Evolutionary conservation across 2,888 invertebrate species (phyloP).

Genomic region (Drosophila robusta): DNA sequence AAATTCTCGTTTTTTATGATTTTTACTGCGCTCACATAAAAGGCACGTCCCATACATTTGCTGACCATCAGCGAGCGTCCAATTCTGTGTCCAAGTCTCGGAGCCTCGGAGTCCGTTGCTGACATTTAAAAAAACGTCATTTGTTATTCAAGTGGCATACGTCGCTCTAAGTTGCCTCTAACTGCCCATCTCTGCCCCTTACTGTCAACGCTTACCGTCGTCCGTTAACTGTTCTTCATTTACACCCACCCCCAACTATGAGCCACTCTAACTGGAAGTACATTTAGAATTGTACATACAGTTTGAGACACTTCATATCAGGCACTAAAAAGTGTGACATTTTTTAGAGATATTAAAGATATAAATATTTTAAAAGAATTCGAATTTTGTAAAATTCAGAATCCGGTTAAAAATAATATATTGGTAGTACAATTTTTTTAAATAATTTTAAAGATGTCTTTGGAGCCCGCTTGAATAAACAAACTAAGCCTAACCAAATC

Average conservation of each 20-base stretch:
- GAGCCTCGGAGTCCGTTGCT: constrained; percentile 40
- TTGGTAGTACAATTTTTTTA: no score
- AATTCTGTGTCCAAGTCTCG: constrained; percentile 24
- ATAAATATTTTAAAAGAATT: no score
- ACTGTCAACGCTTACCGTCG: constrained; percentile 47
- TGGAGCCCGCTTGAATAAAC: no score
- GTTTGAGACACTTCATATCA: not conserved
- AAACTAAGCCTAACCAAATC: no score
- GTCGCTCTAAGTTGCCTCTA: constrained; percentile 80
- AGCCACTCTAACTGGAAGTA: not conserved
- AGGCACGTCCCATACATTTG: constrained; percentile 74
- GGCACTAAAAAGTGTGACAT: no score
- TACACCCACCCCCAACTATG: constrained; percentile 8
- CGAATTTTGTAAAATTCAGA: no score
- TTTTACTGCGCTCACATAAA: constrained; percentile 39
- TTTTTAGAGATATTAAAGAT: no score
- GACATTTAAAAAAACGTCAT: constrained; percentile 81
- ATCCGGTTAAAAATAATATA: no score
- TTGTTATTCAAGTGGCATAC: constrained; percentile 82
- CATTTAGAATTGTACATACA: not conserved
- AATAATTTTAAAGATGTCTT: no score
- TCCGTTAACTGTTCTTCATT: constrained; percentile 52
- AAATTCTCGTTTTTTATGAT: not conserved
- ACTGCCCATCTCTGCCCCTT: constrained; percentile 59
- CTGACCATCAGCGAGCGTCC: constrained; percentile 64